Base-by-base conservation (phyloP, 1,140 invertebrate species). In the Galleria mellonella region DNA sequence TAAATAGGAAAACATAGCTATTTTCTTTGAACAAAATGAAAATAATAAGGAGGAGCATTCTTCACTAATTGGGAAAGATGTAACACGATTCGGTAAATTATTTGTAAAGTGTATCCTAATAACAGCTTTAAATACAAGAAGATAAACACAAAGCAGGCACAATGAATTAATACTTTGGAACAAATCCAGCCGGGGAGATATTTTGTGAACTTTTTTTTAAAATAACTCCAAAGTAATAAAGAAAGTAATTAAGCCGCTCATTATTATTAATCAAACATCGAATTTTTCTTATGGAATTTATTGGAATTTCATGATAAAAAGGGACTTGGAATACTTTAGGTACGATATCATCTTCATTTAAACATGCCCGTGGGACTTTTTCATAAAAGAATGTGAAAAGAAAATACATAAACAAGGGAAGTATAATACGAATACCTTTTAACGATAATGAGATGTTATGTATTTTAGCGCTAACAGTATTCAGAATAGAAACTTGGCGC, bases 191-290 rank as follows among this genome's bases (percentile, higher is more conserved):
- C 17, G 17, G 17, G 1, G 15, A 17, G 13, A 15, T 36, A 36
- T 36, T 36, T 37, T 9, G 12, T 17, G 32, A 31, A 40, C 36
- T 44, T 31, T n/a, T 37, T 41, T 28, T n/a, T n/a, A n/a, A n/a
- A n/a, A 33, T 40, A 33, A 42, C 43, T 33, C 44, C 39, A 33
- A 52, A 43, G 40, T 38, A 47, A 43, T 42, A 42, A 39, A 28
- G 28, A 45, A 43, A 55, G 47, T 51, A 55, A 55, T 55, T 50
- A 51, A 29, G 33, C 8, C 35, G 5, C 43, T 47, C 44, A 40
- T 47, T 47, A 45, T 50, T 47, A 47, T 50, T 51, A 51, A 55
- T 50, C 52, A 46, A 37, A 49, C 37, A 39, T 33, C 39, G 33
- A 13, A 30, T 17, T 35, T 35, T 35, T 7, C 10, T 23, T 23